phyloP scores from a whole-genome alignment of 2,797 vertebrate species.

The Phaenicophaeus curvirostris region DNA sequence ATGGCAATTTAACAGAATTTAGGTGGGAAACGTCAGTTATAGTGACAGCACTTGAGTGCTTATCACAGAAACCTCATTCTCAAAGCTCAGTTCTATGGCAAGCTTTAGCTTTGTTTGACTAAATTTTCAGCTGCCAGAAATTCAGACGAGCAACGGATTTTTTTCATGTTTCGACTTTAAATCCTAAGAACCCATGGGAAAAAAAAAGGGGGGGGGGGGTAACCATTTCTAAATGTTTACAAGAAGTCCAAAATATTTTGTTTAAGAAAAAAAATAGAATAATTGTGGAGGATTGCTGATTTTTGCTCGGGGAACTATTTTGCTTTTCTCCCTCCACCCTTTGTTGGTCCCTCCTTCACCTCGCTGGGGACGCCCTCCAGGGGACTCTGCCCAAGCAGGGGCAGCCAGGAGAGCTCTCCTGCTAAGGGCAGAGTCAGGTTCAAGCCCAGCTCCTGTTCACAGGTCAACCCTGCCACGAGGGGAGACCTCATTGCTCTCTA shows the following conservation, averaged over 20 bases:
- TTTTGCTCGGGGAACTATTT: neutral
- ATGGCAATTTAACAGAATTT: neutral
- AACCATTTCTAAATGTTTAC: neutral
- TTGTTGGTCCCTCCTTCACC: neutral
- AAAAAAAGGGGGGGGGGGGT: rapidly evolving
- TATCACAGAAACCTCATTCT: neutral
- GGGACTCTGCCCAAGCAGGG: neutral
- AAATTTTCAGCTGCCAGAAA: neutral
- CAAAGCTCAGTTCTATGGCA: neutral
- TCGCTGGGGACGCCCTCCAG: neutral
- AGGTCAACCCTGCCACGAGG: rapidly evolving
- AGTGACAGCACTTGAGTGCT: neutral
- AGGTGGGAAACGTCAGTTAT: neutral
- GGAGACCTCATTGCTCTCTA: too few relatives aligned
- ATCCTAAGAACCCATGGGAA: neutral
- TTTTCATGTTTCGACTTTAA: neutral
- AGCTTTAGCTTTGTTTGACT: neutral
- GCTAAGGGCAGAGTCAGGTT: neutral
- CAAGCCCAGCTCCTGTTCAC: neutral
- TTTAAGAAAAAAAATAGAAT: neutral
- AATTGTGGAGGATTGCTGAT: neutral
- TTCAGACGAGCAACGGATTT: neutral
- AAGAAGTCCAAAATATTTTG: neutral
- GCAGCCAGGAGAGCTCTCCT: neutral
- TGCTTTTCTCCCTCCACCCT: neutral